Evolutionary conservation across 2,888 invertebrate genomes (phyloP).

Genomic region (Hydriomena furcata): DNA sequence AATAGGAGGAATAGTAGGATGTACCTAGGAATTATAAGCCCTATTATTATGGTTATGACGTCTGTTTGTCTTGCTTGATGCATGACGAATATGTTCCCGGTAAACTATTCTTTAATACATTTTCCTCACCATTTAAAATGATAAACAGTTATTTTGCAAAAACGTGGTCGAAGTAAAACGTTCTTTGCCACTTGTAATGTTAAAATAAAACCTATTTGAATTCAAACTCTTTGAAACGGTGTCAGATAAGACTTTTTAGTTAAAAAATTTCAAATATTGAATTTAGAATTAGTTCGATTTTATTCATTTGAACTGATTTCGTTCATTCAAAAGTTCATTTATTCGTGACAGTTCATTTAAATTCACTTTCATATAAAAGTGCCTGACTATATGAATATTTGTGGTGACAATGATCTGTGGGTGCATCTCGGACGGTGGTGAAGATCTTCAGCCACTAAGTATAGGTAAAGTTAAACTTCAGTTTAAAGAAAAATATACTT

Average conservation of each 20-base stretch:
- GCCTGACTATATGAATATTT: background rate
- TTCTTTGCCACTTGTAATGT: no score
- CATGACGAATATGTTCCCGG: constrained; percentile 13
- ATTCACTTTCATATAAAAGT: background rate
- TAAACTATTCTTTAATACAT: constrained; percentile 1
- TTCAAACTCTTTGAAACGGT: no score
- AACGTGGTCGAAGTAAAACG: no score
- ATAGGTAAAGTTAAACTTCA: constrained; percentile 43
- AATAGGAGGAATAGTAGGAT: no score
- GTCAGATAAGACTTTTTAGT: no score
- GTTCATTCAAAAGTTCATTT: background rate
- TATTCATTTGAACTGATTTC: no score
- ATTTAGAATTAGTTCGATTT: no score
- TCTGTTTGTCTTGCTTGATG: constrained; percentile 3
- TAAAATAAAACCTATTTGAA: background rate
- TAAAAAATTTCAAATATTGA: no score
- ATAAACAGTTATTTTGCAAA: background rate
- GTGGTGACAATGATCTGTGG: constrained; percentile 36
- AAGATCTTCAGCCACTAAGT: constrained; percentile 40
- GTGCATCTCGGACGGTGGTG: constrained; percentile 32
- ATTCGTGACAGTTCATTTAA: constrained; percentile 1
- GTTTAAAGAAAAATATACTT: no score
- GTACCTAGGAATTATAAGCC: no score
- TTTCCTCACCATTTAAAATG: constrained; percentile 4
- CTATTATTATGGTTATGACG: no score